These are phyloP conservation scores for Gambusia affinis DNA, from an alignment of 2,113 vertebrate genomes.

Conservation along the genomic window DNA sequence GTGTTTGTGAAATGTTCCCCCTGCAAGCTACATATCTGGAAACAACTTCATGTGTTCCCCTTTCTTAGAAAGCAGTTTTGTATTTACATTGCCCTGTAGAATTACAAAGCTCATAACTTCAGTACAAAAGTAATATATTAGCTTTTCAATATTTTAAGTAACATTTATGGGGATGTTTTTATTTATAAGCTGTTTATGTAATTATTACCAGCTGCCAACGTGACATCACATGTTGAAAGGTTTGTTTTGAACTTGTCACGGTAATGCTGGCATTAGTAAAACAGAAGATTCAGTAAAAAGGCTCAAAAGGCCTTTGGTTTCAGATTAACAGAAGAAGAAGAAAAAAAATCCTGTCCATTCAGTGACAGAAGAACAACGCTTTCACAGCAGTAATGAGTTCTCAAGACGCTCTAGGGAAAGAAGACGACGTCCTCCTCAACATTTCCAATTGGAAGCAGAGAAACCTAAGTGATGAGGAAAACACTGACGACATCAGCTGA, in stretches of 20 bases:
- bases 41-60: too few species aligned
- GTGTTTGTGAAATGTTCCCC: too few species aligned
- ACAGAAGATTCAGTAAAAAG: neutral
- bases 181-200: neutral
- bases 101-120: too few species aligned
- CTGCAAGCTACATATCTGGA: too few species aligned
- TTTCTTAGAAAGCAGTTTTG: too few species aligned
- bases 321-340: neutral
- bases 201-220: neutral
- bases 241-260: neutral
- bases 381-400: neutral
- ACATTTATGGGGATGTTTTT: too few species aligned
- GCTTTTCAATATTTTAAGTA: neutral
- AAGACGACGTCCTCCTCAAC: neutral
- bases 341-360: neutral
- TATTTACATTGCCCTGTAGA: too few species aligned
- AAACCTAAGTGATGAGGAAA: neutral
- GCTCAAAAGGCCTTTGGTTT: neutral
- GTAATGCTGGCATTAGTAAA: neutral
- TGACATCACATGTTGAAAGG: neutral
- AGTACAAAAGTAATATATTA: too few species aligned
- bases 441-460: neutral
- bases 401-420: neutral
- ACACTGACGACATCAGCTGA: neutral
- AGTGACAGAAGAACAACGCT: neutral